Evolutionary conservation across 2,797 vertebrate species (phyloP).

Genomic region (Champsocephalus gunnari): DNA sequence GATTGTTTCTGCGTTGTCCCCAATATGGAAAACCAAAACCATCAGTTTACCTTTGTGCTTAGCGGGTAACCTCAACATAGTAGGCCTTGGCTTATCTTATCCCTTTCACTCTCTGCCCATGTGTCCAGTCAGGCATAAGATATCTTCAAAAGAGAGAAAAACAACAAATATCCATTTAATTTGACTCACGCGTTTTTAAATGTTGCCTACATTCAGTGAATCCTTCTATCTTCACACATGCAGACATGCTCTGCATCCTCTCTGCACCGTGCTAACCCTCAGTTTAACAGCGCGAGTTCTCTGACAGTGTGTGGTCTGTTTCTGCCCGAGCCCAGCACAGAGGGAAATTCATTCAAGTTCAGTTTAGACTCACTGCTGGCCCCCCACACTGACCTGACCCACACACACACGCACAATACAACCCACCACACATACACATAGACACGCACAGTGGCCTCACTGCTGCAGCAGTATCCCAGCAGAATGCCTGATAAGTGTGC

Average conservation of each 20-base stretch:
- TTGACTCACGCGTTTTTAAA: neutral
- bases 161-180: neutral
- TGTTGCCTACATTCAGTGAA: constrained; percentile 25
- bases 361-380: constrained; percentile 34
- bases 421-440: constrained; percentile 11
- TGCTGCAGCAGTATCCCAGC: constrained; percentile 64
- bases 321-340: constrained; percentile 32
- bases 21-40: too few relatives aligned
- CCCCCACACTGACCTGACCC: constrained; percentile 30
- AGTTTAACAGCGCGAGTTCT: constrained; percentile 11
- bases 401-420: constrained; percentile 18
- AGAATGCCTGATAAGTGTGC: constrained; percentile 69
- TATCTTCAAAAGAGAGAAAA: neutral
- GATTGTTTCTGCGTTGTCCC: too few relatives aligned
- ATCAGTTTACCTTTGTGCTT: too few relatives aligned
- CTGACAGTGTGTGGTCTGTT: constrained; percentile 51
- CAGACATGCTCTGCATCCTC: constrained; percentile 43
- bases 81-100: neutral
- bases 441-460: constrained; percentile 34
- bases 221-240: constrained; percentile 55
- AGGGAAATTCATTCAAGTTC: constrained; percentile 55
- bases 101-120: neutral
- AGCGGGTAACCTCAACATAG: neutral
- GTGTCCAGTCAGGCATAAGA: neutral
- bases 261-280: constrained; percentile 9